Conservation (phyloP, 2,888 invertebrate species). For the Liposcelis brunnea region DNA sequence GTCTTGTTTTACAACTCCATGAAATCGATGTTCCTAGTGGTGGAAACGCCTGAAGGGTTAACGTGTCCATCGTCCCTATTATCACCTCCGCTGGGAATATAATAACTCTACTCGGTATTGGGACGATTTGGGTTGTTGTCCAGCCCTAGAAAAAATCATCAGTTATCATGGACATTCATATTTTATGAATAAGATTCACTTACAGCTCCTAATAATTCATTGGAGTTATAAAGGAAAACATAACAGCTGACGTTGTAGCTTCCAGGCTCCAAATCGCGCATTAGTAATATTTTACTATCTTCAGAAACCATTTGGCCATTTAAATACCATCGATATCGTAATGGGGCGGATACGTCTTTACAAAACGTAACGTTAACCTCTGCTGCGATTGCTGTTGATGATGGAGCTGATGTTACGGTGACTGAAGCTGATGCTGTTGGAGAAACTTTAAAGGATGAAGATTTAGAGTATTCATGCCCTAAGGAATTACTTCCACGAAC, state of each 20-base stretch:
- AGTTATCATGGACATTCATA: too few relatives aligned
- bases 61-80: background rate
- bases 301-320: background rate
- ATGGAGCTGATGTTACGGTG: background rate
- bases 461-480: background rate
- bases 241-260: background rate
- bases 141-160: background rate
- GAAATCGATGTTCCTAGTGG: background rate
- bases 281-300: background rate
- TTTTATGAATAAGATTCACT: background rate
- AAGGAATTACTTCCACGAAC: background rate
- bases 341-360: background rate
- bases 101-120: background rate
- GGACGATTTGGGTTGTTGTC: background rate
- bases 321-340: background rate
- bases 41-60: background rate
- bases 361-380: constrained; percentile 3
- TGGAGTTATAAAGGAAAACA: background rate
- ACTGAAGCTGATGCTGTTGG: background rate
- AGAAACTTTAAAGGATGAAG: background rate
- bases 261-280: background rate
- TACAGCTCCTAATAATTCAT: background rate
- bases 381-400: background rate
- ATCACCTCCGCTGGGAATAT: background rate
- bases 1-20: background rate